Conservation (phyloP, 2,888 invertebrate genomes). For the Formica aserva region DNA sequence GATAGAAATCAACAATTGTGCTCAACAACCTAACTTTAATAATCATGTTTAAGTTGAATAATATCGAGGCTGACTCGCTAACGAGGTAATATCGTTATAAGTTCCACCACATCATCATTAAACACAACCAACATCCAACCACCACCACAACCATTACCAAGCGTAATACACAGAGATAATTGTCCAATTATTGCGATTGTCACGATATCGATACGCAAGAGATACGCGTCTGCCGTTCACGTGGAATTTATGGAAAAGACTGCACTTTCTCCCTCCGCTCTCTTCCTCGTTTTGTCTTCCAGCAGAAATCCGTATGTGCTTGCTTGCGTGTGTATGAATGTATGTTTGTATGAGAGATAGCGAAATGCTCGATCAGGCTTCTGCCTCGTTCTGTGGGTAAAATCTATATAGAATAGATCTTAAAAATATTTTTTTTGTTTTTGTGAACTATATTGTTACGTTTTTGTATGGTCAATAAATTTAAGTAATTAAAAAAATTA, state of each 20-base stretch:
- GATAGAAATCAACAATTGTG: slow-evolving; percentile 87
- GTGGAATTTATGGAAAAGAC: slow-evolving; percentile 55
- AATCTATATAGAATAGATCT: background rate
- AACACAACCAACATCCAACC: slow-evolving; percentile 13
- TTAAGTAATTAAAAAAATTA: slow-evolving; percentile 21
- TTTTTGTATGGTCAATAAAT: slow-evolving; percentile 38
- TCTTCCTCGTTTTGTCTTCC: slow-evolving; percentile 59
- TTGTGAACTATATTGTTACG: background rate
- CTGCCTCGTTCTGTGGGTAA: background rate
- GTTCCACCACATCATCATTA: slow-evolving; percentile 53
- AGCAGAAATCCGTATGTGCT: slow-evolving; percentile 17
- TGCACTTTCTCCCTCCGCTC: slow-evolving; percentile 45
- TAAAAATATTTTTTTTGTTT: background rate
- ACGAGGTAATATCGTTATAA: slow-evolving; percentile 61
- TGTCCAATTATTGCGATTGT: slow-evolving; percentile 63
- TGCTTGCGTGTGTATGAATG: background rate
- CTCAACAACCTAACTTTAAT: slow-evolving; percentile 85
- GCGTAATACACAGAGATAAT: slow-evolving; percentile 54
- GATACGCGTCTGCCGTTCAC: slow-evolving; percentile 66
- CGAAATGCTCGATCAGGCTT: slow-evolving; percentile 32
- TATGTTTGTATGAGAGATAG: background rate
- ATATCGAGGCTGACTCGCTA: slow-evolving; percentile 70
- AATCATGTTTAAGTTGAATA: slow-evolving; percentile 85
- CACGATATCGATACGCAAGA: slow-evolving; percentile 21
- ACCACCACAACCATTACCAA: slow-evolving; percentile 28